Evolutionary conservation across 2,113 vertebrate species (phyloP), one percentile per base, ranked within the genome.

Genomic region (Cyprichromis sp.): DNA sequence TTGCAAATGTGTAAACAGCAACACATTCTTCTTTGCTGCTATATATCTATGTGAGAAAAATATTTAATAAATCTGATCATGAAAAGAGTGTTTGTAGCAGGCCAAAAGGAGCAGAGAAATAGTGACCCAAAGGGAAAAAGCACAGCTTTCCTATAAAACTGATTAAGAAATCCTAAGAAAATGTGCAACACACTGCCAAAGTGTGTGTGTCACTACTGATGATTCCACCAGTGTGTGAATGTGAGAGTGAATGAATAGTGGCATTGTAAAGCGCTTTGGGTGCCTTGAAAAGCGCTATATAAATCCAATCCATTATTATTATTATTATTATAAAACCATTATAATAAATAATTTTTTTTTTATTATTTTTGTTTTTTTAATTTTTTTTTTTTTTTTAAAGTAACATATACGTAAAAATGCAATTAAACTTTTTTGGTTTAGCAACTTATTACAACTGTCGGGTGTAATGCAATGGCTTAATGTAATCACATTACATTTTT

Each of bases 1-100:
- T 13, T 24, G 40, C 59, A 26, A 55, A 54, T 50, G 2, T 54
- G 81, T 79, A 68, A 80, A 45, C 7, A 24, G 63, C 55, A 79
- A 8, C 31, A 14, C 2, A 38, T 2, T 0, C 16, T 2, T 1
- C 19, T 9, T 2, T 31, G 6, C 6, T 55, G 47, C 16, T 12
- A 55, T 52, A 29, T 4, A 80, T 57, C 3, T 8, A 21, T n/a
- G 34, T 17, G 10, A 13, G 8, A 9, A 45, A 84, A 19, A 63
- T 63, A 1, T 19, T 14, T 31, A 17, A 29, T 71, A 81, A 71
- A 81, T 45, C 17, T 31, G 10, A n/a, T 80, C 6, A 38, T 19
- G 42, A 38, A 61, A 61, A 16, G 19, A 40, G 54, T 8, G 34
- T 57, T 2, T 73, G 81, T 14, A 26, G 57, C n/a, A 16, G 59